Conservation (phyloP, 2,113 vertebrate genomes). For the Limnothrissa miodon region DNA sequence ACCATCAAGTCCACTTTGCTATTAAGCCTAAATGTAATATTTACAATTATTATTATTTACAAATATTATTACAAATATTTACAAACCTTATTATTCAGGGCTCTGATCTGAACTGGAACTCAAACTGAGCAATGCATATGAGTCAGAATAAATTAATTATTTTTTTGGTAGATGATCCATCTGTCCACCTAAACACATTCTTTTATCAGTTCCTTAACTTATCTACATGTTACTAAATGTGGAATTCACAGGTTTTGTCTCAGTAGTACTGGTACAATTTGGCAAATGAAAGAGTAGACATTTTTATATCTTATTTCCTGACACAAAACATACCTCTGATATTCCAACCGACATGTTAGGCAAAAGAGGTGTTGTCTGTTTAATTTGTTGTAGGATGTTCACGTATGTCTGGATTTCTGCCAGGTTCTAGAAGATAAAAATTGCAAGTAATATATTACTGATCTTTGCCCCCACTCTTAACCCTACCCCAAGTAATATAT, state of each 20-base stretch:
- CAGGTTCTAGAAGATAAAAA: slow-evolving; percentile 77
- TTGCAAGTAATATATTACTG: background rate
- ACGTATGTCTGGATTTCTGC: slow-evolving; percentile 94
- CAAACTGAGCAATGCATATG: too few species aligned
- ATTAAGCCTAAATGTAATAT: too few species aligned
- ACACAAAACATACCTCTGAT: slow-evolving; percentile 73
- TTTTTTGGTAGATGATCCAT: too few species aligned
- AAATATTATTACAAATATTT: too few species aligned
- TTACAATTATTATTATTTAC: too few species aligned
- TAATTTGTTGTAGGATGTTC: slow-evolving; percentile 88
- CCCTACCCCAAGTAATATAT: background rate
- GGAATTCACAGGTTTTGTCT: background rate
- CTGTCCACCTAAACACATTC: background rate
- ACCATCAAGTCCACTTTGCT: too few species aligned
- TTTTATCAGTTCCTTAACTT: background rate
- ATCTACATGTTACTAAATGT: background rate
- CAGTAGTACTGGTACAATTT: background rate
- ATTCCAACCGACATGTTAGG: slow-evolving; percentile 69
- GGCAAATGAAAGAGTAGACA: background rate
- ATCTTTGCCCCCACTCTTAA: background rate
- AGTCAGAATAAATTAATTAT: too few species aligned
- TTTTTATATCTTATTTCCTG: background rate
- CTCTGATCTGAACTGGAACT: too few species aligned
- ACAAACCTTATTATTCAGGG: too few species aligned
- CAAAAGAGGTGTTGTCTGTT: slow-evolving; percentile 77